Conservation (phyloP, 1,140 invertebrate genomes). For the Plodia interpunctella region DNA sequence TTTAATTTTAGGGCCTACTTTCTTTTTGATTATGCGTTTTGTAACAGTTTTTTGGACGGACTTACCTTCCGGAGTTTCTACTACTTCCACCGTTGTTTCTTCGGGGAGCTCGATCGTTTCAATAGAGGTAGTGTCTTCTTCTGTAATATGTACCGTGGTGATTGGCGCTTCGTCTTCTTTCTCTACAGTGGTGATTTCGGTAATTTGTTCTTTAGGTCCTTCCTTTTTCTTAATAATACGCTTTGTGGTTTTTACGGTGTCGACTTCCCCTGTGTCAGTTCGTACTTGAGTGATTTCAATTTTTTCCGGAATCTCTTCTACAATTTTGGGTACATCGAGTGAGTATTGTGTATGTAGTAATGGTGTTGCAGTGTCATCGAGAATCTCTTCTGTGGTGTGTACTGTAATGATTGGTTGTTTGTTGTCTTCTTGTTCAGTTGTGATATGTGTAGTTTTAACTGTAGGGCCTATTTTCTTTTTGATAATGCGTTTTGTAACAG, state of each 20-base stretch:
- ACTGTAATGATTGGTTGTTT: slow-evolving; percentile 32
- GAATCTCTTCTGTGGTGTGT: slow-evolving; percentile 24
- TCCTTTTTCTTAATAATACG: slow-evolving; percentile 32
- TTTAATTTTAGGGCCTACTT: slow-evolving; percentile 34
- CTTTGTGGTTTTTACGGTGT: slow-evolving; percentile 37
- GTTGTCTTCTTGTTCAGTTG: slow-evolving; percentile 26
- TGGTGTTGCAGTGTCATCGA: slow-evolving; percentile 19
- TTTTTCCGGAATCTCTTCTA: slow-evolving; percentile 60
- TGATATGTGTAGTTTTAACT: slow-evolving; percentile 40
- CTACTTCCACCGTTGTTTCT: slow-evolving; percentile 21
- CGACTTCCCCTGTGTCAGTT: slow-evolving; percentile 22
- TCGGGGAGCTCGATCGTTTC: slow-evolving; percentile 26
- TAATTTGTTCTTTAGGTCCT: slow-evolving; percentile 24
- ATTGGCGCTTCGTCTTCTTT: slow-evolving; percentile 38
- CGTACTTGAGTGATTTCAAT: slow-evolving; percentile 22
- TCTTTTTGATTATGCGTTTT: slow-evolving; percentile 46
- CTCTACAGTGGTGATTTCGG: slow-evolving; percentile 26
- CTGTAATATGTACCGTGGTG: slow-evolving; percentile 45
- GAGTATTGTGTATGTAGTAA: slow-evolving; percentile 9
- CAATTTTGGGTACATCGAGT: slow-evolving; percentile 8
- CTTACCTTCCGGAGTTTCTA: slow-evolving; percentile 22
- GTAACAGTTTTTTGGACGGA: slow-evolving; percentile 25
- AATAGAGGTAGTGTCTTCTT: slow-evolving; percentile 18
- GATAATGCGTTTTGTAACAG: slow-evolving; percentile 37
- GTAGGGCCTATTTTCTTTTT: slow-evolving; percentile 45